These are phyloP conservation scores for Lacerta agilis DNA, from an alignment of 2,797 vertebrate genomes.

Conservation along the genomic window DNA sequence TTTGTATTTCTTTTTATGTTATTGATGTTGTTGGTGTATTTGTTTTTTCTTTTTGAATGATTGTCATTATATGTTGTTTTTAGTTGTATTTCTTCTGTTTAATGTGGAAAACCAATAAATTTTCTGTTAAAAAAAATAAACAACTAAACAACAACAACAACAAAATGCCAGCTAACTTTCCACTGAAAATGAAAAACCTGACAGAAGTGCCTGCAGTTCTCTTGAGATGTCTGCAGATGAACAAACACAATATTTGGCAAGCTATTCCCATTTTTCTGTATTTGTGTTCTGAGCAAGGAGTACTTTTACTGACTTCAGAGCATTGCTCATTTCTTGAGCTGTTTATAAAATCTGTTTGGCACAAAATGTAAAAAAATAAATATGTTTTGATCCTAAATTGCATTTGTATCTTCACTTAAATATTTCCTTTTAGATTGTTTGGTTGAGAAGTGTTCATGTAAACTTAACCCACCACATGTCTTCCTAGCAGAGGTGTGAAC, in stretches of 20 bases:
- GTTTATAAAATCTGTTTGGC: not conserved
- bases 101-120: too few relatives aligned
- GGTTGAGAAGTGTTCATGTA: not conserved
- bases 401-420: not conserved
- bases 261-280: accelerated
- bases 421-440: not conserved
- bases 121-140: too few relatives aligned
- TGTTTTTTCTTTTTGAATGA: too few relatives aligned
- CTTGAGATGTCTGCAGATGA: constrained; percentile 2
- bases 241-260: not conserved
- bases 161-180: constrained; percentile 10
- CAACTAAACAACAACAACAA: too few relatives aligned
- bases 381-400: not conserved
- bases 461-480: not conserved
- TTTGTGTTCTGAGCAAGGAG: not conserved
- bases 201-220: accelerated
- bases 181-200: accelerated
- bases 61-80: too few relatives aligned
- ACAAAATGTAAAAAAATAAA: not conserved
- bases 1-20: too few relatives aligned
- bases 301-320: not conserved
- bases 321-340: not conserved
- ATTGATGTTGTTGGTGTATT: too few relatives aligned
- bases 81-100: too few relatives aligned
- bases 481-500: not conserved